Evolutionary conservation across 1,140 invertebrate genomes (phyloP), one percentile per base, ranked within the genome.

Genomic region (Amyelois transitella): DNA sequence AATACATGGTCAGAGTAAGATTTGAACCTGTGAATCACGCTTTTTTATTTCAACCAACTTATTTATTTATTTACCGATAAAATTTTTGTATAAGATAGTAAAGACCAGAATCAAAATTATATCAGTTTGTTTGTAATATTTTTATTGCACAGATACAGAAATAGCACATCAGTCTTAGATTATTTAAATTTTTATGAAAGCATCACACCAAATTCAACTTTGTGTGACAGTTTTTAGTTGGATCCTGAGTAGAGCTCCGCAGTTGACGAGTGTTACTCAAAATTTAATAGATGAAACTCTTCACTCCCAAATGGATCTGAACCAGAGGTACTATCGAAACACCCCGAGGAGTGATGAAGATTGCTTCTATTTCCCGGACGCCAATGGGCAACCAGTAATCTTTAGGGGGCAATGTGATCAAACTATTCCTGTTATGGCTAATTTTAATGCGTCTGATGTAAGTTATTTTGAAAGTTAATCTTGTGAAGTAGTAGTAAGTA

Each of bases 371-470:
- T 73, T 55, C 49, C 77, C 77, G 0, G 60, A 56, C 21, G 53
- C 62, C 0, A 43, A 56, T 6, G 53, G 51, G 2, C 51, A 25
- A 2, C 66, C 72, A 4, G 68, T 82, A 2, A 44, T 73, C 6
- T 74, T 76, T 57, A 45, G 57, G 45, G 81, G 81, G 10, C 71
- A 70, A 32, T 85, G 81, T 51, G 65, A 77, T 14, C 45, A 51
- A 7, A 73, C 60, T 21, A 75, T 80, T 1, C 43, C 68, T 2
- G 77, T 73, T 28, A 62, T 73, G 1, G 18, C 55, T 2, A 66
- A 72, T 28, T 85, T 82, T 45, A 47, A 75, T n/a, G 57, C 65
- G 2, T 25, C 7, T 8, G 32, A 14, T 47, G 80, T 83, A 65
- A 71, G 60, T 63, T n/a, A 44, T 12, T 19, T 53, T 0, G n/a